A percentile compares a stretch with the other conserved stretches of the same genome.
These are phyloP conservation scores for Fistularia tabacaria DNA, from an alignment of 2,797 vertebrate species.

Conservation along the genomic window DNA sequence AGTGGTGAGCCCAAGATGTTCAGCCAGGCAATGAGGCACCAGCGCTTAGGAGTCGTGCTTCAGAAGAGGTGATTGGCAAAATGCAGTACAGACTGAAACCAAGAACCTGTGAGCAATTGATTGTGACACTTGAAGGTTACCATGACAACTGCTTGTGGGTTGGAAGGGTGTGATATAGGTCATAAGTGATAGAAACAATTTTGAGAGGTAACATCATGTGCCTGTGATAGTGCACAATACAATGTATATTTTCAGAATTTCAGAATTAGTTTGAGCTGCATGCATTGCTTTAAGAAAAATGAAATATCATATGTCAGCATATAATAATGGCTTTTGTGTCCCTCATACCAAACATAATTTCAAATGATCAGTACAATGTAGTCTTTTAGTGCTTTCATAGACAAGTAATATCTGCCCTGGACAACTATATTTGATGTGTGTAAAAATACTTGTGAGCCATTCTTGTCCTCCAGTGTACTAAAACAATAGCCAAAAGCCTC, in stretches of 20 bases:
- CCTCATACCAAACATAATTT: no score
- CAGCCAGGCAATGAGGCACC: slow-evolving; percentile 53
- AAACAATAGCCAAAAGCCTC: no score
- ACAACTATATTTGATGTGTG: no score
- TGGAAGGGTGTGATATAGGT: slow-evolving; percentile 25
- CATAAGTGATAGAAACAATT: slow-evolving; percentile 35
- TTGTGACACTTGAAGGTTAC: slow-evolving; percentile 62
- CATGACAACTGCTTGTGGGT: slow-evolving; percentile 64
- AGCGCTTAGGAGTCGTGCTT: slow-evolving; percentile 57
- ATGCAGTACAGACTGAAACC: slow-evolving; percentile 45
- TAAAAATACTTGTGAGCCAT: no score
- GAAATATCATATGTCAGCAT: no score
- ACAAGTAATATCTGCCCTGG: no score
- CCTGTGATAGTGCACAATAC: slow-evolving; percentile 25
- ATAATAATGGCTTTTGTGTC: no score
- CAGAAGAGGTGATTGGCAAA: slow-evolving; percentile 62
- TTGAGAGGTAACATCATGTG: slow-evolving; percentile 25
- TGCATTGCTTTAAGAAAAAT: no score
- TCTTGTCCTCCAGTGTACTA: no score
- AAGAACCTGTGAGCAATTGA: slow-evolving; percentile 57
- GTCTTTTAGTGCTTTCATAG: no score
- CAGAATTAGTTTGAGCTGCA: no score
- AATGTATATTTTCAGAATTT: slow-evolving; percentile 15
- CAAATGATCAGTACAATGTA: no score
- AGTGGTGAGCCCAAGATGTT: slow-evolving; percentile 38